Evolutionary conservation across 2,888 invertebrate genomes (phyloP).

Genomic region (Lypha dubia): DNA sequence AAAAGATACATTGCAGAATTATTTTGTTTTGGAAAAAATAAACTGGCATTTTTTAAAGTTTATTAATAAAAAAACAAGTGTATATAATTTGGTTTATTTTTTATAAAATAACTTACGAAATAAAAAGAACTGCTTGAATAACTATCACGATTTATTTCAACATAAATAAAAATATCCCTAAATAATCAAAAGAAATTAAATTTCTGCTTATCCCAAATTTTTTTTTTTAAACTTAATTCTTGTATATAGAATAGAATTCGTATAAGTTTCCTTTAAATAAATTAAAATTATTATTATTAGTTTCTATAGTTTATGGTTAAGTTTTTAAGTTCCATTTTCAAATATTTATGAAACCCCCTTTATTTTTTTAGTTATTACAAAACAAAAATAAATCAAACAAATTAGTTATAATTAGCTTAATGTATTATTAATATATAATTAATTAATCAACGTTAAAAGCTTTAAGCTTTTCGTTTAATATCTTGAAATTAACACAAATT

Average conservation of each 20-base stretch:
- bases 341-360: neutral
- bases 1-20: neutral
- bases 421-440: conserved; percentile 70
- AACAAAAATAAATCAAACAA: conserved; percentile 28
- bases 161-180: neutral
- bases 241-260: conserved; percentile 45
- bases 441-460: conserved; percentile 61
- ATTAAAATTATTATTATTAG: neutral
- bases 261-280: conserved; percentile 11
- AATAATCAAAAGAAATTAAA: conserved; percentile 62
- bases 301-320: neutral
- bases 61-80: neutral
- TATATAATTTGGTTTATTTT: conserved; percentile 35
- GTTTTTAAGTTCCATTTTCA: conserved; percentile 4
- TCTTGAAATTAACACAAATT: conserved; percentile 56
- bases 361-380: conserved; percentile 12
- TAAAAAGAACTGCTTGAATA: conserved; percentile 57
- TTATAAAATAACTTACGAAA: conserved; percentile 27
- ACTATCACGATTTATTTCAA: neutral
- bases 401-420: conserved; percentile 69
- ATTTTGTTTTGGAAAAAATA: conserved; percentile 12
- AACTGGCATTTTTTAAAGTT: neutral
- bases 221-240: conserved; percentile 16
- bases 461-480: conserved; percentile 67
- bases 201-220: conserved; percentile 55